Conservation (phyloP, 1,140 invertebrate genomes). For the Phortica variegata region DNA sequence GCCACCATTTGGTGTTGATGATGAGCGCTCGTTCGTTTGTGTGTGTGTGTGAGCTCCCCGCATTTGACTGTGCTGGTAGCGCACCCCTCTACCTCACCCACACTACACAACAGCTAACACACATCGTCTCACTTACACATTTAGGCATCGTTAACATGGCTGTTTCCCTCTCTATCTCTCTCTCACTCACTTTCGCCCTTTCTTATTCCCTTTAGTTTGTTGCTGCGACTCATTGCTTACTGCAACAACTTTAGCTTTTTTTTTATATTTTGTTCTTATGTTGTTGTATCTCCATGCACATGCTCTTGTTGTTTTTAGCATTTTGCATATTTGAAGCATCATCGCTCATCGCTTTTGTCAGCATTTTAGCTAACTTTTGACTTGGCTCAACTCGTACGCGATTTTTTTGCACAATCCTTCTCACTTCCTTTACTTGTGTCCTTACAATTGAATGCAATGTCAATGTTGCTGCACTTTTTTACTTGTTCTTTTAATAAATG, state of each 20-base stretch:
- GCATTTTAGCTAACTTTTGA: constrained; percentile 49
- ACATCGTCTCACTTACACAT: not conserved
- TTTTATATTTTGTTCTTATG: constrained; percentile 27
- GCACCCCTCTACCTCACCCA: constrained; percentile 31
- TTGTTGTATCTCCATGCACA: constrained; percentile 51
- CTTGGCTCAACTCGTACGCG: too few species aligned
- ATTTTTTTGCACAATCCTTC: too few species aligned
- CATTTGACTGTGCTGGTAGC: constrained; percentile 35
- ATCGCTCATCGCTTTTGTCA: constrained; percentile 54
- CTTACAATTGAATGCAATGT: constrained; percentile 24
- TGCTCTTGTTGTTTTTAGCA: too few species aligned
- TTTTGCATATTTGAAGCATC: constrained; percentile 55
- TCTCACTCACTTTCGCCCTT: constrained; percentile 26
- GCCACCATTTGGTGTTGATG: constrained; percentile 3
- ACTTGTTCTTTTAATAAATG: constrained; percentile 51
- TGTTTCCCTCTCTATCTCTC: not conserved
- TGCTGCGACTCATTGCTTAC: not conserved
- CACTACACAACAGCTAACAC: not conserved
- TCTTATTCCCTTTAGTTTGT: constrained; percentile 42
- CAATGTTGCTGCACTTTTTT: constrained; percentile 37
- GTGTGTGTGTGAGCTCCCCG: too few species aligned
- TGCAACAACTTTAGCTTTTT: not conserved
- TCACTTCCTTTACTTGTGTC: not conserved
- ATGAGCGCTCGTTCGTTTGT: constrained; percentile 29
- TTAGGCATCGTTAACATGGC: constrained; percentile 42